A percentile compares a stretch with the other conserved stretches of the same genome.
Evolutionary conservation across 2,797 vertebrate species (phyloP).

Genomic region (Nyctalus aviator): DNA sequence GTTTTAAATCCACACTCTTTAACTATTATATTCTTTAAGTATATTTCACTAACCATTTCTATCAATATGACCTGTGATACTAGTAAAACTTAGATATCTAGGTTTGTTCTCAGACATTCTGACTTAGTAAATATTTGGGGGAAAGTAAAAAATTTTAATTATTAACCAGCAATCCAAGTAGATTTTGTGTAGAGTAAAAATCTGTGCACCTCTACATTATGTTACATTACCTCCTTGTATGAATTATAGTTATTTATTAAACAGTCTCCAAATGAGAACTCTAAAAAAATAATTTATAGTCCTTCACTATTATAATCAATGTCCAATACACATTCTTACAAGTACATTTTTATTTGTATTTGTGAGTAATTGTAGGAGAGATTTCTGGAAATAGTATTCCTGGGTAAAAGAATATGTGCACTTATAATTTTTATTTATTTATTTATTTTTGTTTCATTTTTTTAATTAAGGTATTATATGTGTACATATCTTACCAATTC

Average conservation of each 20-base stretch:
- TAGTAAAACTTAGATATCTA: neutral
- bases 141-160: neutral
- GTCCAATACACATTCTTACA: neutral
- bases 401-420: neutral
- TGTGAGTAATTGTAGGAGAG: conserved; percentile 30
- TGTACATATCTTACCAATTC: no score
- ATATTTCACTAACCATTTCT: neutral
- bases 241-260: neutral
- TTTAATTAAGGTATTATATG: no score
- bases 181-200: neutral
- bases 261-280: neutral
- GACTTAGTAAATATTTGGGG: neutral
- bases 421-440: neutral
- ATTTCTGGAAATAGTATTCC: neutral
- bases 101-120: neutral
- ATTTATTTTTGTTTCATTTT: no score
- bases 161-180: neutral
- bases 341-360: conserved; percentile 1
- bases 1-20: neutral
- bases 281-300: conserved; percentile 31
- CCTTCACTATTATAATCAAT: neutral
- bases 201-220: neutral
- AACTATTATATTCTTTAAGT: neutral
- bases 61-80: neutral
- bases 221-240: neutral